phyloP scores from a whole-genome alignment of 1,140 invertebrate genomes.

The Stratiolaelaps scimitus region DNA sequence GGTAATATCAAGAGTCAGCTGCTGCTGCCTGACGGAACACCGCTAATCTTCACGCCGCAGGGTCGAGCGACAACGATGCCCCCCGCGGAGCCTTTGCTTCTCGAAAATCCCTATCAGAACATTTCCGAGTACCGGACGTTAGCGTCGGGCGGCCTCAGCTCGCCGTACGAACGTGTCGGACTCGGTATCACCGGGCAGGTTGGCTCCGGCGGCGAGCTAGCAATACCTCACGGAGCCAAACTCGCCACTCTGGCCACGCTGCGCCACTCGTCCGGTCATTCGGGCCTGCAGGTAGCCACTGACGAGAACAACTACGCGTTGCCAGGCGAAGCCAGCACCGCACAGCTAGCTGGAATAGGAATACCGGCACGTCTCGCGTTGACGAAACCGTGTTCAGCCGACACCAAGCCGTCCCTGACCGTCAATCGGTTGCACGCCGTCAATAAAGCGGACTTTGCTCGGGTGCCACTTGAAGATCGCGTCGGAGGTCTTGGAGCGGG shows the following conservation, averaged over 20 bases:
- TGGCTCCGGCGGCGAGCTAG: not conserved
- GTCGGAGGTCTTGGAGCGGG: not conserved
- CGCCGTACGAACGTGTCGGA: not conserved
- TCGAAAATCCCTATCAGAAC: conserved; percentile 23
- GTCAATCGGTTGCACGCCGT: conserved; percentile 23
- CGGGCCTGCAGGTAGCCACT: conserved; percentile 3
- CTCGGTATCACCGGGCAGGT: not conserved
- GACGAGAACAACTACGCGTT: conserved; percentile 27
- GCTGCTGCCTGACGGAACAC: conserved; percentile 7
- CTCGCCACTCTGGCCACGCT: not conserved
- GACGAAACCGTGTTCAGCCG: not conserved
- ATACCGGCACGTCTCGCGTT: too few species aligned
- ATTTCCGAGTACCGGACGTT: conserved; percentile 8
- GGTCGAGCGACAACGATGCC: conserved; percentile 10
- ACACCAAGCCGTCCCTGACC: conserved; percentile 21
- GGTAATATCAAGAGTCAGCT: conserved; percentile 16
- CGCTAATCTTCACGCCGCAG: conserved; percentile 20
- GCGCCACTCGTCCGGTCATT: not conserved
- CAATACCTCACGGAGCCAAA: conserved; percentile 23
- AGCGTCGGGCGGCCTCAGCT: too few species aligned
- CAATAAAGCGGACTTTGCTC: conserved; percentile 3
- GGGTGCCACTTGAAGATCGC: conserved; percentile 13
- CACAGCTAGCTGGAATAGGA: too few species aligned
- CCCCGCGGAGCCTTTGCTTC: not conserved
- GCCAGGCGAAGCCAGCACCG: not conserved